Percentiles rank a stretch among this genome's conserved stretches.
phyloP scores from a whole-genome alignment of 2,113 vertebrate genomes.

The Ifrita kowaldi region DNA sequence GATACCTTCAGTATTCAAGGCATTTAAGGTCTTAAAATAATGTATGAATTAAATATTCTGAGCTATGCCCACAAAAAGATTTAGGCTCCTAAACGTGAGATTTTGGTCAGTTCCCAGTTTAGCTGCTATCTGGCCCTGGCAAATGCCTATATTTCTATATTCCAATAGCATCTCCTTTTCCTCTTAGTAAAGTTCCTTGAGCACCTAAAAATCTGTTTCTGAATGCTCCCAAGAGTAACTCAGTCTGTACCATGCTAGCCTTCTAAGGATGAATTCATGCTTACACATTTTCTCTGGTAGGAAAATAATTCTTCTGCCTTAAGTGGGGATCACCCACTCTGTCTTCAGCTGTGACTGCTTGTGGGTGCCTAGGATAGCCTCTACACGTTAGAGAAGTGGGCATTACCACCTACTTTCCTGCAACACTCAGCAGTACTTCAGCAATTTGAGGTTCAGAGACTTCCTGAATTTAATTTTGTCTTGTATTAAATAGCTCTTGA shows the following conservation, averaged over 20 bases:
- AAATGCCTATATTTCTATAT: neutral
- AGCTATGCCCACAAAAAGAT: neutral
- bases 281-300: neutral
- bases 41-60: neutral
- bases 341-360: neutral
- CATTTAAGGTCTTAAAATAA: conserved; percentile 32
- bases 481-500: neutral
- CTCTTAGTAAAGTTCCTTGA: neutral
- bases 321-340: neutral
- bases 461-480: neutral
- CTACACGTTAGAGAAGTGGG: neutral
- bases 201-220: neutral
- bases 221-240: neutral
- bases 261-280: neutral
- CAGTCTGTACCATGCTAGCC: neutral
- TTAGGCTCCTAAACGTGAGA: neutral
- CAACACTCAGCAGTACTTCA: neutral
- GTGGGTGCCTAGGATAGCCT: neutral
- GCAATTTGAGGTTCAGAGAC: neutral
- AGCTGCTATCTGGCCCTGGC: neutral
- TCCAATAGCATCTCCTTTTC: neutral
- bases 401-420: neutral
- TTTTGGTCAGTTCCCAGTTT: neutral
- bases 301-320: neutral
- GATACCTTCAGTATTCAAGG: neutral